A percentile compares a stretch with the other conserved stretches of the same genome.
phyloP scores from a whole-genome alignment of 2,113 vertebrate species.

The Apteryx mantelli region DNA sequence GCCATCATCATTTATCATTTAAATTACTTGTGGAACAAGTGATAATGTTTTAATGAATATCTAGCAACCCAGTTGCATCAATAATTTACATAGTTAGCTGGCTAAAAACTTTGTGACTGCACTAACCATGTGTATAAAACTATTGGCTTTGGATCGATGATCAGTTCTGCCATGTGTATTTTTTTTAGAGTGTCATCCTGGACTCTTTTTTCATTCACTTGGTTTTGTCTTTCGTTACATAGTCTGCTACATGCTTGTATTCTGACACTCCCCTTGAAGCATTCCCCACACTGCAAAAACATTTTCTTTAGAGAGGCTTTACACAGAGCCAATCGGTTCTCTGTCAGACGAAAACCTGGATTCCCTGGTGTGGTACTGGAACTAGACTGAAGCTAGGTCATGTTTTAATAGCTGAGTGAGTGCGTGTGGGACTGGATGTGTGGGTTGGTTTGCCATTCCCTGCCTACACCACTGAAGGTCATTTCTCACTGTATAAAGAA shows the following conservation, averaged over 20 bases:
- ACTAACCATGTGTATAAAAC: background rate
- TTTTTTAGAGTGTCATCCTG: background rate
- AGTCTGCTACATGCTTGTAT: background rate
- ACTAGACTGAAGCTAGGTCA: background rate
- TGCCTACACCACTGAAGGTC: constrained; percentile 2
- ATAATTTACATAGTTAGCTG: background rate
- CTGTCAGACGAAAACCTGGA: background rate
- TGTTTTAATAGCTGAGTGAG: background rate
- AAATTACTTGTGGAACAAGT: background rate
- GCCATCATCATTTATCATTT: background rate
- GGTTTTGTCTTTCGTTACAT: background rate
- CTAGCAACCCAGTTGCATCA: background rate
- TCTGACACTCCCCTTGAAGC: background rate
- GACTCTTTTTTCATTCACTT: background rate
- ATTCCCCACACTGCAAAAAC: background rate
- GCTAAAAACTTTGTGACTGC: background rate
- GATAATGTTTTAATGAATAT: background rate
- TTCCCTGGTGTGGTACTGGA: background rate
- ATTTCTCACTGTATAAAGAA: background rate
- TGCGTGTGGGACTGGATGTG: background rate
- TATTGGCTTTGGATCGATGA: background rate
- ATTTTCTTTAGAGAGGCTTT: background rate
- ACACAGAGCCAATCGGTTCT: background rate
- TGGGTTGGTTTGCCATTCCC: background rate
- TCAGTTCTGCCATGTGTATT: background rate